phyloP scores from a whole-genome alignment of 2,113 vertebrate genomes.

The Diphyllodes magnificus region DNA sequence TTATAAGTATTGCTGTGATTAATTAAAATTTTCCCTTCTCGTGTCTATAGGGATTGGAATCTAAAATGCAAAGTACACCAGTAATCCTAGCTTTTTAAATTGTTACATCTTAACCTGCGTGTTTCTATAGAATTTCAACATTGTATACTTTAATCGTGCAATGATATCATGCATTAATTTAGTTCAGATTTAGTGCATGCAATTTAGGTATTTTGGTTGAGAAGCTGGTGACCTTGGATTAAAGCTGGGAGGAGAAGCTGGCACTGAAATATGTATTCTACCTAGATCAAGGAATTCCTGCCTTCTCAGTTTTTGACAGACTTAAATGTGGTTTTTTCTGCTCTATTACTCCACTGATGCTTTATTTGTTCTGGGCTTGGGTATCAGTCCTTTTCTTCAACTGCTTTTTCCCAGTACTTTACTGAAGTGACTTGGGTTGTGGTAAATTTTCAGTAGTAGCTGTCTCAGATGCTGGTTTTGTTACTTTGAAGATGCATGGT shows the following conservation, averaged over 20 bases:
- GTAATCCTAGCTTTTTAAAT: background rate
- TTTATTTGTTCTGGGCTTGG: background rate
- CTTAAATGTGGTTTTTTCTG: background rate
- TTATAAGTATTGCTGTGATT: background rate
- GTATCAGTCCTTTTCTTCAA: background rate
- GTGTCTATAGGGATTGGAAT: accelerated
- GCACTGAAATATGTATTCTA: background rate
- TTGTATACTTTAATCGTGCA: background rate
- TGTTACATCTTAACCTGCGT: background rate
- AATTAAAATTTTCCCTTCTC: background rate
- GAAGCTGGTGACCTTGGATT: background rate
- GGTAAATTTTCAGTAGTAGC: background rate
- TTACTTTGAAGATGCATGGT: background rate
- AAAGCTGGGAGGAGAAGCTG: background rate
- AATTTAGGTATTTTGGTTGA: background rate
- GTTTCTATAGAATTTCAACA: background rate
- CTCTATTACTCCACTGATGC: background rate
- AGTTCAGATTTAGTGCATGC: background rate
- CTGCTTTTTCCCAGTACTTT: background rate
- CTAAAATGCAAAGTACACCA: background rate
- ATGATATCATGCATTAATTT: background rate
- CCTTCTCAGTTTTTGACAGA: background rate
- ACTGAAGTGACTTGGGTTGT: background rate
- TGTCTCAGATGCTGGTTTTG: background rate
- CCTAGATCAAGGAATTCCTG: background rate